These are phyloP conservation scores for Creontiades dilutus DNA, from an alignment of 2,888 invertebrate species.

Conservation along the genomic window DNA sequence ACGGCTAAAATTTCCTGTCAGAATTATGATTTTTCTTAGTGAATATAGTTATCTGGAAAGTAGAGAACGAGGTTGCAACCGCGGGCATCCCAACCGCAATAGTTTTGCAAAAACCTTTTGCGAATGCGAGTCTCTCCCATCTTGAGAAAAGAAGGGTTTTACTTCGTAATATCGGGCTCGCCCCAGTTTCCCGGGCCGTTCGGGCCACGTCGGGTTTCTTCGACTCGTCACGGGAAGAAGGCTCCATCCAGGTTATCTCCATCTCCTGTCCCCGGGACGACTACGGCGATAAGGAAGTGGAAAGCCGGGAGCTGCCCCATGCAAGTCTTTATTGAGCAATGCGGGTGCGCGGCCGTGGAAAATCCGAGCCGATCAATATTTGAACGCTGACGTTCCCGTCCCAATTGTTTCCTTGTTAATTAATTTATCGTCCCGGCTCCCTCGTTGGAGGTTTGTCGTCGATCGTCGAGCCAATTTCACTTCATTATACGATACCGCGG, in stretches of 20 bases:
- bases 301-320: slow-evolving; percentile 7
- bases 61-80: too few relatives aligned
- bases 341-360: slow-evolving; percentile 33
- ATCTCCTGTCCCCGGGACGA: neutral
- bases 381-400: slow-evolving; percentile 1
- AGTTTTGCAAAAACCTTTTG: too few relatives aligned
- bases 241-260: neutral
- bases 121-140: too few relatives aligned
- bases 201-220: neutral
- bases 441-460: too few relatives aligned
- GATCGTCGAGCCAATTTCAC: too few relatives aligned
- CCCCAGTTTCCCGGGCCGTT: neutral
- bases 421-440: too few relatives aligned
- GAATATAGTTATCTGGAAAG: too few relatives aligned
- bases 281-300: neutral
- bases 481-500: too few relatives aligned
- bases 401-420: neutral
- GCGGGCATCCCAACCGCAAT: too few relatives aligned
- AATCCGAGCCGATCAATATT: slow-evolving; percentile 15
- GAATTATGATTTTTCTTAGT: too few relatives aligned
- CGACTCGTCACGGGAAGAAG: neutral
- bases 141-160: too few relatives aligned
- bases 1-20: too few relatives aligned
- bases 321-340: slow-evolving; percentile 36
- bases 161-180: neutral